Conservation (phyloP, 1,140 invertebrate species). For the Aricia agestis region DNA sequence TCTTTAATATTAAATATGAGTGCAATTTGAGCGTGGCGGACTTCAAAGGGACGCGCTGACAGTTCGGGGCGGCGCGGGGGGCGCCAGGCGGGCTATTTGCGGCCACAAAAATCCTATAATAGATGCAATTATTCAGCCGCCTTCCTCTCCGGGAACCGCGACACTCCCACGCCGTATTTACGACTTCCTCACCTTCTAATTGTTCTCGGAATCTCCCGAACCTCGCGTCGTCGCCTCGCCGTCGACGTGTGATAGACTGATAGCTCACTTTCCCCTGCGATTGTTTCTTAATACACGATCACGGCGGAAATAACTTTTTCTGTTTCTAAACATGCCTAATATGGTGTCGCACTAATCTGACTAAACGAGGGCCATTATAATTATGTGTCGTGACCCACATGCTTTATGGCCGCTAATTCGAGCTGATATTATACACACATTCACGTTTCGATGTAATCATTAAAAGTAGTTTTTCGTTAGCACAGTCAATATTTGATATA, state of each 20-base stretch:
- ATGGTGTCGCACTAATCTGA: background rate
- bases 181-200: slow-evolving; percentile 60
- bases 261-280: background rate
- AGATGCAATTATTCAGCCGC: slow-evolving; percentile 44
- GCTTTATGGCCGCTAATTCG: background rate
- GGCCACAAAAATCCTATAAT: background rate
- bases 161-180: slow-evolving; percentile 63
- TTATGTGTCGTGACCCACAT: background rate
- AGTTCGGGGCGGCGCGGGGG: background rate
- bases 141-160: slow-evolving; percentile 58
- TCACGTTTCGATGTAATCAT: too few relatives aligned
- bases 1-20: background rate
- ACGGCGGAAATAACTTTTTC: background rate
- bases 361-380: background rate
- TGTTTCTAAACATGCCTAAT: background rate
- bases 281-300: slow-evolving; percentile 8
- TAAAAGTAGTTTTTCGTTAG: too few relatives aligned
- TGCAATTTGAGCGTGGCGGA: background rate
- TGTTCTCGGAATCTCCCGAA: slow-evolving; percentile 48
- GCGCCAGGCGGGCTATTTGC: background rate
- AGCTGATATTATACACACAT: too few relatives aligned
- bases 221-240: slow-evolving; percentile 26
- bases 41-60: background rate
- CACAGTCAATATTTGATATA: too few relatives aligned
- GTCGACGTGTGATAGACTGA: background rate